phyloP scores from a whole-genome alignment of 2,888 invertebrate species.

The Phrixothrix hirtus region DNA sequence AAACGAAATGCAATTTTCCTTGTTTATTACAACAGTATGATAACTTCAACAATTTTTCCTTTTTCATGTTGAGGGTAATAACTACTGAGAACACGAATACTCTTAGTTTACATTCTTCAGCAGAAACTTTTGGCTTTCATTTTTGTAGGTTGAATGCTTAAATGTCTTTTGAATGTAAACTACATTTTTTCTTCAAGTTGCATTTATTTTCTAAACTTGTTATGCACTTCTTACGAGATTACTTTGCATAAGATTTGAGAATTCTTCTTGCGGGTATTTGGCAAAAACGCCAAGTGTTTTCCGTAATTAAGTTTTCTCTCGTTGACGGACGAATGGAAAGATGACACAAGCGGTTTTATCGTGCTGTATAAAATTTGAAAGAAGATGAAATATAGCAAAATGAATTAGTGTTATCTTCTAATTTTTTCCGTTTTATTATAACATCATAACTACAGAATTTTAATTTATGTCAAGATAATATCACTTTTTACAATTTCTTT shows the following conservation, averaged over 20 bases:
- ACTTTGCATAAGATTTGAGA: slow-evolving; percentile 43
- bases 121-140: no score
- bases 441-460: slow-evolving; percentile 8
- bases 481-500: slow-evolving; percentile 6
- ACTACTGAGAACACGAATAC: neutral
- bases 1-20: slow-evolving; percentile 9
- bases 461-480: slow-evolving; percentile 2
- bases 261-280: slow-evolving; percentile 39
- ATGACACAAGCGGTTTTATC: slow-evolving; percentile 35
- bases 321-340: slow-evolving; percentile 38
- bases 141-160: no score
- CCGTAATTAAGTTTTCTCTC: slow-evolving; percentile 45
- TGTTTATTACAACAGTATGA: slow-evolving; percentile 2
- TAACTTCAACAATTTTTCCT: neutral
- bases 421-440: slow-evolving; percentile 2
- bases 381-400: slow-evolving; percentile 37
- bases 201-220: slow-evolving; percentile 39
- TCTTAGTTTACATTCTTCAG: neutral
- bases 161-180: no score
- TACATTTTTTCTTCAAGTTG: slow-evolving; percentile 10
- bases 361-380: slow-evolving; percentile 25
- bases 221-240: slow-evolving; percentile 46
- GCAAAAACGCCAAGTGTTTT: slow-evolving; percentile 44
- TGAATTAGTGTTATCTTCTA: slow-evolving; percentile 30
- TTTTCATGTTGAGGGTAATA: slow-evolving; percentile 1